Evolutionary conservation across 1,140 invertebrate genomes (phyloP).

Genomic region (Macrobrachium nipponense): DNA sequence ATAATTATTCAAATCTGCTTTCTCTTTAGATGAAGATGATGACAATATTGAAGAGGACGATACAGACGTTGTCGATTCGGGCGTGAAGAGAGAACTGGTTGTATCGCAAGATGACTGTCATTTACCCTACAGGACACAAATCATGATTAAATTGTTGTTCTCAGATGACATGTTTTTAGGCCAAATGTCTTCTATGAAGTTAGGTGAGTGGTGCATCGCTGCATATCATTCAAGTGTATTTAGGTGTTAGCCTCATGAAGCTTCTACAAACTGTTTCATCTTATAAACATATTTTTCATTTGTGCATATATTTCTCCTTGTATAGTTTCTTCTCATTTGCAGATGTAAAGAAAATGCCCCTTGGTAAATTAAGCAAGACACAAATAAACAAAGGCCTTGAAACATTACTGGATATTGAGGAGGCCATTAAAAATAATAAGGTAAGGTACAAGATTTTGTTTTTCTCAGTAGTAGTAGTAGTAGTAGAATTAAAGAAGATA

Average conservation of each 20-base stretch:
- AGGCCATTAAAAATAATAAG: conserved; percentile 62
- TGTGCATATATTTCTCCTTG: background rate
- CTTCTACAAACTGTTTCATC: background rate
- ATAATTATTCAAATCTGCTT: background rate
- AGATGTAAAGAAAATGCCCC: conserved; percentile 72
- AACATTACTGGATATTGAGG: conserved; percentile 69
- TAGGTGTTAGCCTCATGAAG: background rate
- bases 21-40: conserved; percentile 28
- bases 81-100: conserved; percentile 1
- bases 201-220: conserved; percentile 39
- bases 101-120: conserved; percentile 46
- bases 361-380: conserved; percentile 71
- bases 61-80: conserved; percentile 33
- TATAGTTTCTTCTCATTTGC: conserved; percentile 28
- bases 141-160: conserved; percentile 70
- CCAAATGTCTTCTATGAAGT: conserved; percentile 68
- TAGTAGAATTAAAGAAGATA: no score
- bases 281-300: background rate
- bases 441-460: background rate
- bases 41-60: conserved; percentile 28
- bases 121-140: conserved; percentile 68
- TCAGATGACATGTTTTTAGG: conserved; percentile 70
- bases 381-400: conserved; percentile 72
- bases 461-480: background rate
- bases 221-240: background rate